These are phyloP conservation scores for Drosophila birchii DNA, from an alignment of 2,888 invertebrate genomes.

Conservation along the genomic window DNA sequence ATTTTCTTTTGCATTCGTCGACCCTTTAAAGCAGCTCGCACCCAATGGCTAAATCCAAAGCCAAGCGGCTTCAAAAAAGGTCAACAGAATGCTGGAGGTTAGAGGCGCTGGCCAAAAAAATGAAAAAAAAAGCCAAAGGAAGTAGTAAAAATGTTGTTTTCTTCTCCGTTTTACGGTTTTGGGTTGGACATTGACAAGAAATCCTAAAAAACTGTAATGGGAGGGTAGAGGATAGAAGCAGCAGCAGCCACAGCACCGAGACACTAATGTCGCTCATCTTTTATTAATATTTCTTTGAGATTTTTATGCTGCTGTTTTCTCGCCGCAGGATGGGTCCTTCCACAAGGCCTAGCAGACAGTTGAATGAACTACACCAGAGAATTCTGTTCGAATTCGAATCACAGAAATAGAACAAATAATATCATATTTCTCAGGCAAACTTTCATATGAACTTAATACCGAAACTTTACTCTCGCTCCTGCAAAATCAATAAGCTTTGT, in stretches of 20 bases:
- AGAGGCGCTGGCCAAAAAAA: conserved; percentile 56
- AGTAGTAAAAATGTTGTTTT: conserved; percentile 73
- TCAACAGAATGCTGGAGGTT: conserved; percentile 75
- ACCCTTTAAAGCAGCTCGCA: conserved; percentile 54
- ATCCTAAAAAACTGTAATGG: conserved; percentile 40
- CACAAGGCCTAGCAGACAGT: conserved; percentile 44
- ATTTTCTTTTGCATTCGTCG: conserved; percentile 51
- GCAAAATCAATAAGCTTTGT: conserved; percentile 20
- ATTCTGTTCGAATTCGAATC: background rate
- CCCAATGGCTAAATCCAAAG: conserved; percentile 45
- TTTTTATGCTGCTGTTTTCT: conserved; percentile 54
- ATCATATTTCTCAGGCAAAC: conserved; percentile 20
- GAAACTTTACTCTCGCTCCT: background rate
- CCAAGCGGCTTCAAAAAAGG: conserved; percentile 61
- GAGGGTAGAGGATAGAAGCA: conserved; percentile 26
- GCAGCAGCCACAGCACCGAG: conserved; percentile 43
- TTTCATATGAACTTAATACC: conserved; percentile 4
- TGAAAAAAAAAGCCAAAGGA: conserved; percentile 40
- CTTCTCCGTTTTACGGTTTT: conserved; percentile 67
- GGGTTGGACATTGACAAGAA: conserved; percentile 59
- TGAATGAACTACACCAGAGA: conserved; percentile 43
- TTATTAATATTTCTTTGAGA: conserved; percentile 81
- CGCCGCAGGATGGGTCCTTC: conserved; percentile 47
- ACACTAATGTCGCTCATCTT: conserved; percentile 82
- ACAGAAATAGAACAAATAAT: conserved; percentile 5